Base-by-base conservation (phyloP, 35 echinoderm and acorn worm species). In the Chiridota heheva region DNA sequence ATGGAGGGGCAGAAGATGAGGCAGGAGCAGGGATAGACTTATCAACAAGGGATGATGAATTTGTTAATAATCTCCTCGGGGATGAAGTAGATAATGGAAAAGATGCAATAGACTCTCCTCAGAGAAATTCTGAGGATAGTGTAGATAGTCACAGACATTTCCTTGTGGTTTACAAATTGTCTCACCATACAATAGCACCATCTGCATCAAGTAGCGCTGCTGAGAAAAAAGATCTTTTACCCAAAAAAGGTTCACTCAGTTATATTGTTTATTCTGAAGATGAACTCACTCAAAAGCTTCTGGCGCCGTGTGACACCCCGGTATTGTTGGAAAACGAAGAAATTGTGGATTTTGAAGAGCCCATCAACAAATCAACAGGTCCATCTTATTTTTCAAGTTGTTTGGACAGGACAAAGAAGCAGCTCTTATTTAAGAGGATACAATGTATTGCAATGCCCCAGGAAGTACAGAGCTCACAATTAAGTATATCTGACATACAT, bases 321-420 rank as follows among this genome's bases (percentile, higher is more conserved):
- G 75, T 78, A n/a, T 49, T 78, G 17, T 58, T 58, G 1, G 75
- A 78, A 24, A 78, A 78, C 47, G 40, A 61, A 42, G 75, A 60
- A 2, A 60, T 78, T n/a, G 22, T 78, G 35, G 75, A 78, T 42
- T 49, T 78, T 6, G 75, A 78, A 18, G 75, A 78, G 32, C 62
- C 75, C 8, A 57, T 58, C 17, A 29, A 57, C 31, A 78, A 49
- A n/a, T 36, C 75, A 2, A 49, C 75, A 28, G 75, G 75, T 28
- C 75, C 75, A 28, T 60, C 51, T 62, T 78, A 78, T n/a, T 78
- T 78, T 28, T 10, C 75, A n/a, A 78, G 75, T 42, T 78, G 75
- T 43, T 34, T 78, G 0, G 75, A 57, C 49, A 78, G 62, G 75
- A 78, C 42, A 49, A 78, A 78, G 75, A 78, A 78, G 36, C 75